phyloP scores from a whole-genome alignment of 2,113 vertebrate species.

The Oreochromis tanganicae region DNA sequence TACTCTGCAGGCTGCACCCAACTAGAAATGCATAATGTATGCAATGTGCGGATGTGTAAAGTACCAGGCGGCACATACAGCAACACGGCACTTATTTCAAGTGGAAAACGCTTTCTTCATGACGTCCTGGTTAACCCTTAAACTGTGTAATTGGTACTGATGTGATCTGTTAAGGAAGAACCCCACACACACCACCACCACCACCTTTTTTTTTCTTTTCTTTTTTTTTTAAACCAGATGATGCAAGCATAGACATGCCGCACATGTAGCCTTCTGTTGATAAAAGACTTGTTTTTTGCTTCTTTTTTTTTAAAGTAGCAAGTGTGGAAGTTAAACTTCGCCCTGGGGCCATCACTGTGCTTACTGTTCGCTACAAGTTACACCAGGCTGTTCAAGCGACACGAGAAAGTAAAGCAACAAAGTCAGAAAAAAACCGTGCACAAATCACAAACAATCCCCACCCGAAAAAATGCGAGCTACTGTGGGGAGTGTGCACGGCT shows the following conservation, averaged over 20 bases:
- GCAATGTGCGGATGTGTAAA: constrained; percentile 23
- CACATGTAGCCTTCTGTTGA: background rate
- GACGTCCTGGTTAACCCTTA: background rate
- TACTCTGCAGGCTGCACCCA: constrained; percentile 57
- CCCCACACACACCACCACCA: accelerated
- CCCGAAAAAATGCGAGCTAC: background rate
- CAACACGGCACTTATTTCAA: background rate
- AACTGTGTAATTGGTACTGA: background rate
- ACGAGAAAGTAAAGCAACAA: background rate
- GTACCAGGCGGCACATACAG: background rate
- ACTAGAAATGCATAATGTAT: constrained; percentile 49
- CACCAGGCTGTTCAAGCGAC: background rate
- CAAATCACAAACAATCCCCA: constrained; percentile 35
- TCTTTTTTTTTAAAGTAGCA: background rate
- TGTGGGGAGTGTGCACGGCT: constrained; percentile 3
- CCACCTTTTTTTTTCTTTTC: background rate
- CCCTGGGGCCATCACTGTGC: background rate
- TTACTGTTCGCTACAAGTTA: background rate
- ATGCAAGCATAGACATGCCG: constrained; percentile 24
- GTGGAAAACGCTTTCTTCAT: background rate
- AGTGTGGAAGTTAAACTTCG: background rate
- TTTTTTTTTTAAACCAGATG: background rate
- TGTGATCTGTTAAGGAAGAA: background rate
- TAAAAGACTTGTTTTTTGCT: background rate
- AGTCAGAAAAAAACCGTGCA: background rate